Conservation (phyloP, 2,113 vertebrate species). For the Rafetus swinhoei region DNA sequence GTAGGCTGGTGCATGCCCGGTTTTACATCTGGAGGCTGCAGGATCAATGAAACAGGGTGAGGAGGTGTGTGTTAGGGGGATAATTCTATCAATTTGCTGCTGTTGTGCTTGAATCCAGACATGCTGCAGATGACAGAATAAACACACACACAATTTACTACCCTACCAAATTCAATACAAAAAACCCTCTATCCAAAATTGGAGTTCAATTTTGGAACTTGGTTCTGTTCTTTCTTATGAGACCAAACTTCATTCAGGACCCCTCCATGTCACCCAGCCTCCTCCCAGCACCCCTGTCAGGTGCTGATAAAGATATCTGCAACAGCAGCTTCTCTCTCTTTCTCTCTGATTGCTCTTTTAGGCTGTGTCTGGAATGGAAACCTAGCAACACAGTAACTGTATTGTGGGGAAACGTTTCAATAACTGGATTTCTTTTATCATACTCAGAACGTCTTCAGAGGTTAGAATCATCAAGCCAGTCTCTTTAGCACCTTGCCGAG, state of each 20-base stretch:
- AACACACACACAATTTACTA: not conserved
- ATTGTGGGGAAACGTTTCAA: conserved; percentile 49
- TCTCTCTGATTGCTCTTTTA: conserved; percentile 56
- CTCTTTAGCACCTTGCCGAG: conserved; percentile 35
- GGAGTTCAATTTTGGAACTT: not conserved
- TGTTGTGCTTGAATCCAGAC: not conserved
- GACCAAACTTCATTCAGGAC: conserved; percentile 8
- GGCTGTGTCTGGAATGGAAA: conserved; percentile 59
- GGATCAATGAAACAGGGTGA: conserved; percentile 2
- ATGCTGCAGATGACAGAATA: not conserved
- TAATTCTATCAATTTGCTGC: not conserved
- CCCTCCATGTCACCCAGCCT: not conserved
- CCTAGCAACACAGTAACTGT: conserved; percentile 65
- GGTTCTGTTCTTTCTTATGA: not conserved
- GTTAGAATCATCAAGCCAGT: conserved; percentile 23
- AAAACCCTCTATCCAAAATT: not conserved
- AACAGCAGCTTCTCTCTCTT: conserved; percentile 24
- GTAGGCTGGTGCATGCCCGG: not conserved
- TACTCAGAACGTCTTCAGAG: conserved; percentile 33
- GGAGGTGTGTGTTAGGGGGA: not conserved
- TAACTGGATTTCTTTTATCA: conserved; percentile 50
- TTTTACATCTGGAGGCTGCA: not conserved
- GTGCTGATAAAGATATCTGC: conserved; percentile 38
- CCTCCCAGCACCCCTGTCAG: conserved; percentile 2
- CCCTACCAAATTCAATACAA: not conserved